These are phyloP conservation scores for Rousettus madagascariensis DNA, from an alignment of 2,797 vertebrate genomes.

Conservation along the genomic window DNA sequence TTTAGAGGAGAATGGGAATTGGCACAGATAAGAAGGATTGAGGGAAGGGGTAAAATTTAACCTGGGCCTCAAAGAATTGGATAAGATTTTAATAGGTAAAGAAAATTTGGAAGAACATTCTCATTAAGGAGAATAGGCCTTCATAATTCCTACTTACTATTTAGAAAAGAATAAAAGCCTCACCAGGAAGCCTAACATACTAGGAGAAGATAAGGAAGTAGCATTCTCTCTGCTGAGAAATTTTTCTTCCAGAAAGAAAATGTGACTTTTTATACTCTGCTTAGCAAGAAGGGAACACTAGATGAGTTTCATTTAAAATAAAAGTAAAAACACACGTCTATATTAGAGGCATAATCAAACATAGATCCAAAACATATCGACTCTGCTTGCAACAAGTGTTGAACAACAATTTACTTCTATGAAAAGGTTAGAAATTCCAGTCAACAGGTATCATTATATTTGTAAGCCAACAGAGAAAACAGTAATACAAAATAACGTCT, in stretches of 20 bases:
- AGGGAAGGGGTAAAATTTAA: not conserved
- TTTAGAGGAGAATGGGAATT: not conserved
- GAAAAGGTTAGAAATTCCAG: slow-evolving; percentile 16
- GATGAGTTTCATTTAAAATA: slow-evolving; percentile 7
- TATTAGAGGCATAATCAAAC: slow-evolving; percentile 4
- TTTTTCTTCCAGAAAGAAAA: not conserved
- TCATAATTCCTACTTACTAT: not conserved
- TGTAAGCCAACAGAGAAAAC: not conserved
- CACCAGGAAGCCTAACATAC: not conserved
- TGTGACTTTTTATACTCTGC: not conserved
- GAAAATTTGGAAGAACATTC: not conserved
- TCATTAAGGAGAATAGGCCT: not conserved
- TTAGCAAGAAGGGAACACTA: not conserved
- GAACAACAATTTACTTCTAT: not conserved
- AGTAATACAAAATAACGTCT: slow-evolving; percentile 44
- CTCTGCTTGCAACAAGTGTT: not conserved
- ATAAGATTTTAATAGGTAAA: not conserved
- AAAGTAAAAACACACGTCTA: not conserved
- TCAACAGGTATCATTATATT: not conserved
- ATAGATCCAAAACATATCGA: not conserved
- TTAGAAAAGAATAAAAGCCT: not conserved
- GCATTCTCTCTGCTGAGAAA: not conserved
- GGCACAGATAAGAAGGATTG: not conserved
- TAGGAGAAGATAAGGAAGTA: not conserved
- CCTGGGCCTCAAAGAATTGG: not conserved